Base-by-base conservation (phyloP, 2,797 vertebrate species). In the Pagetopsis macropterus region DNA sequence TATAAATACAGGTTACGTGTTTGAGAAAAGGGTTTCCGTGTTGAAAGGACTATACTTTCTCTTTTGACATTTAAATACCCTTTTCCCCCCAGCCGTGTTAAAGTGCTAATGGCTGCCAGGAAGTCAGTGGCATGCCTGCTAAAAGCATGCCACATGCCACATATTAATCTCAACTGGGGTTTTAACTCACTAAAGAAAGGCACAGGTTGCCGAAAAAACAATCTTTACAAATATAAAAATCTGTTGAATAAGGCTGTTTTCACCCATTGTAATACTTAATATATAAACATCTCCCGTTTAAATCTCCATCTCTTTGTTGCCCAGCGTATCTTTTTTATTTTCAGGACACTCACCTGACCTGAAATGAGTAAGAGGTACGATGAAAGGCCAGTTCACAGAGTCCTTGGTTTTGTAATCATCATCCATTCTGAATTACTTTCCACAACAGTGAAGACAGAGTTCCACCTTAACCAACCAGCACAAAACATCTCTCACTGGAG, bases 401-500 rank as follows among this genome's bases (percentile, higher is more conserved):
- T 50, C 84, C 84, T 83, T 74, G 77, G 43, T 66, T 90, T 69
- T 65, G 49, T 88, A 68, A 84, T 72, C 66, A 76, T 65, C 86
- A 80, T 90, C 87, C 78, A 19, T 80, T 88, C 89, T 75, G 82
- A 85, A 75, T 94, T 90, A 85, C 74, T 79, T 87, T 84, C 54
- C 83, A 80, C 90, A 90, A 87, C 88, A 88, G 82, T 85, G 46
- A 84, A 75, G 88, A 91, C 67, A 79, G 83, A 91, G 84, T 89
- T 85, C 76, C 75, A 87, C 78, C 88, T 89, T 87, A 78, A 89
- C 79, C 87, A 91, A 94, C 88, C 83, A 89, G 83, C 84, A 86
- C 90, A 92, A 93, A 94, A 91, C 84, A 81, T 89, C 8, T 43
- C 69, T 72, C 70, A 91, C 76, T 72, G 84, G 90, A 95, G 92